Evolutionary conservation across 2,797 vertebrate species (phyloP).

Genomic region (Paramormyrops hopkinsi): DNA sequence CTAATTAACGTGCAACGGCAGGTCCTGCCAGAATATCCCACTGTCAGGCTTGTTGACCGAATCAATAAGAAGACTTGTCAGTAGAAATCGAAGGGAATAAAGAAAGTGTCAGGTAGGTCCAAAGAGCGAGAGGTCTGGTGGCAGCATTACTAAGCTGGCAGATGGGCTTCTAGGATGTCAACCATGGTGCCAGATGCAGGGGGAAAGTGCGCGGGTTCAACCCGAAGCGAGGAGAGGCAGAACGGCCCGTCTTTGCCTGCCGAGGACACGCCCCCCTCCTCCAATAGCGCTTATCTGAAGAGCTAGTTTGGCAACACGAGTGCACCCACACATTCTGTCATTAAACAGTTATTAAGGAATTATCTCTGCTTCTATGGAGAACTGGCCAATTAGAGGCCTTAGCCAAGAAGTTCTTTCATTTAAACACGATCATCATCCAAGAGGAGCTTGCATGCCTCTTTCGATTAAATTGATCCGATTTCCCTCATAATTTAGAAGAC

Average conservation of each 20-base stretch:
- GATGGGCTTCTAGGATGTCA: not conserved
- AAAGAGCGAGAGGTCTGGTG: not conserved
- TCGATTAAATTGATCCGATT: constrained; percentile 8
- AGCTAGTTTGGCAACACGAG: not conserved
- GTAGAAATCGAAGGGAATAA: not conserved
- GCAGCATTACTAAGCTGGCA: not conserved
- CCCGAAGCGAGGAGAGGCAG: not conserved
- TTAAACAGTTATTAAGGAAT: constrained; percentile 23
- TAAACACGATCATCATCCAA: constrained; percentile 8
- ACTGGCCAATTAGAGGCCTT: constrained; percentile 2
- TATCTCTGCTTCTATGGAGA: not conserved
- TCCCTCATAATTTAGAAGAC: not conserved
- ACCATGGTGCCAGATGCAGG: not conserved
- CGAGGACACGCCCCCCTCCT: not conserved
- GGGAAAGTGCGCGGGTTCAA: not conserved
- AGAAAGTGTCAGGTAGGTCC: not conserved
- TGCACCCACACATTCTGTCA: not conserved
- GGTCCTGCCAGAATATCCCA: not conserved
- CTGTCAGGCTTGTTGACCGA: not conserved
- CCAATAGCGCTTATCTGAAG: not conserved
- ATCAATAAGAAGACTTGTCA: not conserved
- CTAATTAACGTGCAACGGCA: not conserved
- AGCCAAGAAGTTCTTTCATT: constrained; percentile 9
- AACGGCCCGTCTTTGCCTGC: not conserved
- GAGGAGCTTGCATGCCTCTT: not conserved